These are phyloP conservation scores for Acanthopagrus latus DNA, from an alignment of 2,797 vertebrate species.

Conservation along the genomic window DNA sequence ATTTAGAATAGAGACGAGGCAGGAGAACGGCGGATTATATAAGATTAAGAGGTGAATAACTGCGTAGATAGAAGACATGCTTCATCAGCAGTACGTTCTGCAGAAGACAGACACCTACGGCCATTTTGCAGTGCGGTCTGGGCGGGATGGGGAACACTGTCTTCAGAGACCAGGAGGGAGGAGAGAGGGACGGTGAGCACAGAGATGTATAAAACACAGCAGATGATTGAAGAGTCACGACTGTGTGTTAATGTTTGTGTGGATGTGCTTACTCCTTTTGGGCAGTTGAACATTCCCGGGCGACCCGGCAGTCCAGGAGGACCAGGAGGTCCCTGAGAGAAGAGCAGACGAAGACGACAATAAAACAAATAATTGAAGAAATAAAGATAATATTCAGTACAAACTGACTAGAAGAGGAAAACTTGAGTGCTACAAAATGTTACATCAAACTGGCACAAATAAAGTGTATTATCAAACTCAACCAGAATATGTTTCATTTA, in stretches of 20 bases:
- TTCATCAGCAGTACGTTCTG: background rate
- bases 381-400: background rate
- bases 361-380: background rate
- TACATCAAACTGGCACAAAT: background rate
- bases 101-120: slow-evolving; percentile 86
- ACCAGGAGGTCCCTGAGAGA: slow-evolving; percentile 87
- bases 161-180: slow-evolving; percentile 78
- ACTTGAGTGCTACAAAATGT: background rate
- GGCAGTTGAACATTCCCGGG: slow-evolving; percentile 88
- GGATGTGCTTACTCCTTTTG: slow-evolving; percentile 90
- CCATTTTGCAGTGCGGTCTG: slow-evolving; percentile 94
- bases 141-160: slow-evolving; percentile 92
- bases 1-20: background rate
- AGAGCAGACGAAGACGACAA: background rate
- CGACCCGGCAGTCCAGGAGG: slow-evolving; percentile 89
- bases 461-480: background rate
- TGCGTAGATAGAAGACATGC: background rate
- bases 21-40: background rate
- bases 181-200: slow-evolving; percentile 57
- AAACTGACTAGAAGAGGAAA: background rate
- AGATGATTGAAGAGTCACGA: background rate
- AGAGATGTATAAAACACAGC: slow-evolving; percentile 60
- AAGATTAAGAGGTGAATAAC: background rate
- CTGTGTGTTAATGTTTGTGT: background rate
- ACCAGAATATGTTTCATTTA: background rate